Conservation (phyloP, 2,113 vertebrate species). For the Marmota monax region DNA sequence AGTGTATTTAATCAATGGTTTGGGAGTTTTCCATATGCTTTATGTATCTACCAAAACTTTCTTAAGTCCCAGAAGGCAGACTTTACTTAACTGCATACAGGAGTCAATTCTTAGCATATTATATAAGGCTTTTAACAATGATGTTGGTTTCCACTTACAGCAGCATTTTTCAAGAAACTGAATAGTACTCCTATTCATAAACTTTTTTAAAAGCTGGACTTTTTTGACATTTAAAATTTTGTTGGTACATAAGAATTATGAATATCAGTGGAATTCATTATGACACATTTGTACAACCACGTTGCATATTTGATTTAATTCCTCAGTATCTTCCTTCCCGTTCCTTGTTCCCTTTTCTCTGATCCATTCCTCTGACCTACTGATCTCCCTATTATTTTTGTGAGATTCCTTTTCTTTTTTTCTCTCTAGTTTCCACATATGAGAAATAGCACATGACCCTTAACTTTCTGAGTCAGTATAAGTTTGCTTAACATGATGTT, state of each 20-base stretch:
- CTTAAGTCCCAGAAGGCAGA: neutral
- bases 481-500: no score
- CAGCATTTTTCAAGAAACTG: conserved; percentile 9
- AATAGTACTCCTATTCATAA: neutral
- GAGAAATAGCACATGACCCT: no score
- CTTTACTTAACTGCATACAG: neutral
- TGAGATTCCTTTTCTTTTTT: neutral
- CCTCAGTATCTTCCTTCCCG: neutral
- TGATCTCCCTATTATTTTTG: neutral
- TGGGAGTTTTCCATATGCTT: neutral
- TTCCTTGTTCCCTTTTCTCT: neutral
- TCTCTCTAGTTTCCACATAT: neutral
- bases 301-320: neutral
- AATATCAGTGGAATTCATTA: neutral
- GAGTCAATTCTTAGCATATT: neutral
- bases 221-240: neutral
- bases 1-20: conserved; percentile 3
- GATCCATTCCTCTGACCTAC: neutral
- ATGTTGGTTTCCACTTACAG: conserved; percentile 9
- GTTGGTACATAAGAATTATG: neutral
- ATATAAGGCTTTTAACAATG: neutral
- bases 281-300: neutral
- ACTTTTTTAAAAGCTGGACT: neutral
- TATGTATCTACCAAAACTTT: neutral
- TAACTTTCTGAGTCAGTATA: no score